Conservation (phyloP, 2,113 vertebrate genomes). For the Hippoglossus stenolepis region DNA sequence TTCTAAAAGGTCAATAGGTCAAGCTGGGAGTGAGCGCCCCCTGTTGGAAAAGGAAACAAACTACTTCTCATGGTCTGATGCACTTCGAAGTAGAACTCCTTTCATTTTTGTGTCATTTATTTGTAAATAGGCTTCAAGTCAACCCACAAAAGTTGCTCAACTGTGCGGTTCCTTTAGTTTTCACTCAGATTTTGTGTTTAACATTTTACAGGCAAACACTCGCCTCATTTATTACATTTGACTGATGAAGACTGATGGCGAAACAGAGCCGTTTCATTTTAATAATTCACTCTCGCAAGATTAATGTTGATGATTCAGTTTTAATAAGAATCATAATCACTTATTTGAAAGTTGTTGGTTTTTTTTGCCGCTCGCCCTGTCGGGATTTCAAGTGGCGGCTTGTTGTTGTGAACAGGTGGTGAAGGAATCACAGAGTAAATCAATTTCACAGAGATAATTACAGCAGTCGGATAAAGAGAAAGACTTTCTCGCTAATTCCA, state of each 20-base stretch:
- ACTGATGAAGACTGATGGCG: neutral
- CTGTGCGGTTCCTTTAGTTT: no score
- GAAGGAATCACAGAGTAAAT: conserved; percentile 43
- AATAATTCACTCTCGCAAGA: conserved; percentile 6
- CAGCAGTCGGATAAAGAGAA: conserved; percentile 37
- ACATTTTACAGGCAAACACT: no score
- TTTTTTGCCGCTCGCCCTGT: conserved; percentile 13
- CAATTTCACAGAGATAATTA: conserved; percentile 44
- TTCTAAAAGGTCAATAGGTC: no score
- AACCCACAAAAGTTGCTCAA: no score
- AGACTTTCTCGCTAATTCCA: conserved; percentile 8
- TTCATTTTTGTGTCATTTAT: no score
- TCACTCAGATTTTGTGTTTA: no score
- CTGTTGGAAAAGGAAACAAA: no score
- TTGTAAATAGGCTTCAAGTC: no score
- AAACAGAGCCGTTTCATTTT: conserved; percentile 3
- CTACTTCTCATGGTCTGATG: no score
- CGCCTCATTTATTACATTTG: neutral
- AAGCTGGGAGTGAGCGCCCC: no score
- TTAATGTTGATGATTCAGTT: conserved; percentile 1
- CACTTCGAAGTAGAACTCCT: no score
- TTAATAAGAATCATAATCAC: conserved; percentile 14
- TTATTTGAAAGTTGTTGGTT: conserved; percentile 30
- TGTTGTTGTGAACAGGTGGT: conserved; percentile 20
- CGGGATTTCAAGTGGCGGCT: neutral